Evolutionary conservation across 2,113 vertebrate species (phyloP).

Genomic region (Epinephelus fuscoguttatus): DNA sequence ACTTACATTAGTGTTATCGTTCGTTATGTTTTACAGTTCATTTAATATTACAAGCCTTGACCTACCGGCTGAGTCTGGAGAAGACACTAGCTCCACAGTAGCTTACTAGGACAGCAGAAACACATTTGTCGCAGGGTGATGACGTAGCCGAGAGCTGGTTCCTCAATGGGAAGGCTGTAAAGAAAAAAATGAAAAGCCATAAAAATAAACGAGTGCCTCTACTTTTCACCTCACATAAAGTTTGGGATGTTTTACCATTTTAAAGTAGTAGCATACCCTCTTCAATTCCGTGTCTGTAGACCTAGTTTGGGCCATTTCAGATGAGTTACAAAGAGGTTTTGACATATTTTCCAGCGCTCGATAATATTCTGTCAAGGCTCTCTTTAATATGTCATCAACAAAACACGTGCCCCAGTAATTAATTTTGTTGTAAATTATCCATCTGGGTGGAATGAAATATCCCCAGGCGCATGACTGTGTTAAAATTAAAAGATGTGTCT

Average conservation of each 20-base stretch:
- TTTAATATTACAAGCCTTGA: slow-evolving; percentile 12
- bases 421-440: not conserved
- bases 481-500: not conserved
- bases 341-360: not conserved
- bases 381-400: not conserved
- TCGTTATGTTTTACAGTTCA: not conserved
- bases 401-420: slow-evolving; percentile 5
- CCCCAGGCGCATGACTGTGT: not conserved
- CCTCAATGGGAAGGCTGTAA: not conserved
- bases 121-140: slow-evolving; percentile 61
- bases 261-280: not conserved
- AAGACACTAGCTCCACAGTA: not conserved
- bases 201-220: not conserved
- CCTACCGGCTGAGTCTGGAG: slow-evolving; percentile 40
- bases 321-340: not conserved
- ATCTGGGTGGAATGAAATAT: not conserved
- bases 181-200: not conserved
- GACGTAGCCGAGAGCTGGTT: slow-evolving; percentile 38
- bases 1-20: not conserved
- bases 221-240: not conserved
- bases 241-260: not conserved
- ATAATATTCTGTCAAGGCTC: not conserved
- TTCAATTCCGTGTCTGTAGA: not conserved
- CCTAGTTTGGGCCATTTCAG: not conserved
- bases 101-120: not conserved